phyloP scores from a whole-genome alignment of 2,113 vertebrate genomes.

The Pseudopodoces humilis region DNA sequence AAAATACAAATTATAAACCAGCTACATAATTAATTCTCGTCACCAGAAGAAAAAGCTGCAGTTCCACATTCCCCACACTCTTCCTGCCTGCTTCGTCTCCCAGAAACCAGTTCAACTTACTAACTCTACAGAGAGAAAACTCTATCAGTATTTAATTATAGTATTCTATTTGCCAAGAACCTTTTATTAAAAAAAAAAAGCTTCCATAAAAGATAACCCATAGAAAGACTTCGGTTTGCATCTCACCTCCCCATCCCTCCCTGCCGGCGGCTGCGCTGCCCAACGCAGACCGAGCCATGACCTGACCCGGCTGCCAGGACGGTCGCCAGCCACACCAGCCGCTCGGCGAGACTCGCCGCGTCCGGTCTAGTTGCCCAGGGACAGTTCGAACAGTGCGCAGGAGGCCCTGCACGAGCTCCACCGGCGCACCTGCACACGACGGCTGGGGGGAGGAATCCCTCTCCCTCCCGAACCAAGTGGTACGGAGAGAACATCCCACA shows the following conservation, averaged over 20 bases:
- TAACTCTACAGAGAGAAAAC: neutral
- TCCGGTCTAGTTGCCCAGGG: no score
- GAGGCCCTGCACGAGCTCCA: fast-evolving
- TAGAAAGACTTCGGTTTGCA: neutral
- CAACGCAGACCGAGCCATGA: neutral
- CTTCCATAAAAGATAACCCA: neutral
- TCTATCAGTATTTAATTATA: neutral
- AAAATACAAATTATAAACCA: neutral
- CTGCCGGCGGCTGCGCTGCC: neutral
- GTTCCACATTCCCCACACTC: neutral
- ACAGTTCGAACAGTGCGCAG: no score
- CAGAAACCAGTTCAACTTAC: neutral
- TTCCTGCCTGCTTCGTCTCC: neutral
- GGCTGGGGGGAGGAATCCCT: fast-evolving
- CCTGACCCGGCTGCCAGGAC: neutral
- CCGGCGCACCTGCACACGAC: no score
- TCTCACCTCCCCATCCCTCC: neutral
- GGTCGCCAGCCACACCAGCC: neutral
- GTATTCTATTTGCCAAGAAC: neutral
- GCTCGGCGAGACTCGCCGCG: no score
- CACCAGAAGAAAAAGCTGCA: neutral
- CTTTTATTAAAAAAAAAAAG: neutral
- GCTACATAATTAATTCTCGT: neutral
- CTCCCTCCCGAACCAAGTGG: neutral
- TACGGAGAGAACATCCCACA: neutral